Conservation (phyloP, 2,113 vertebrate genomes). For the Pelmatolapia mariae region DNA sequence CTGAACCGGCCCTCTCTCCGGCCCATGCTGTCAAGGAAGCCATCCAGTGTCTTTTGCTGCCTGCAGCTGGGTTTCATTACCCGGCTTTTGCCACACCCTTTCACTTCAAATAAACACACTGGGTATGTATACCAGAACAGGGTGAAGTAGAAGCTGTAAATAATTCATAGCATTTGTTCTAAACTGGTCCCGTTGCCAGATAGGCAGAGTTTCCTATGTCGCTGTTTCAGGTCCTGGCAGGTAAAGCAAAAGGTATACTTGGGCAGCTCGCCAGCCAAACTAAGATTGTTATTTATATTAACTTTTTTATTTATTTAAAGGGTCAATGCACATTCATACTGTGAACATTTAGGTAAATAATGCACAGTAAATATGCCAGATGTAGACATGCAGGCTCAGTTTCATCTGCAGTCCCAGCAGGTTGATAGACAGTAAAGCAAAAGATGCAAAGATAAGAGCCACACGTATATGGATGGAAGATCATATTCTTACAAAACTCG, state of each 20-base stretch:
- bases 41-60: slow-evolving; percentile 26
- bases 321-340: background rate
- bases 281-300: background rate
- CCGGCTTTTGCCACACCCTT: slow-evolving; percentile 45
- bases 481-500: background rate
- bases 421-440: background rate
- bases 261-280: background rate
- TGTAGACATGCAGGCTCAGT: background rate
- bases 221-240: background rate
- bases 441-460: background rate
- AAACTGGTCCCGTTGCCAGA: background rate
- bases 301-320: background rate
- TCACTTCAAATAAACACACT: slow-evolving; percentile 50
- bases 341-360: background rate
- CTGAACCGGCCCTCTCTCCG: background rate
- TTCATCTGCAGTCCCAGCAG: background rate
- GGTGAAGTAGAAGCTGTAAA: slow-evolving; percentile 36
- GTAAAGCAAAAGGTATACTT: background rate
- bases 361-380: background rate
- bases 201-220: background rate
- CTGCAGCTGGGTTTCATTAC: slow-evolving; percentile 59
- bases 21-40: slow-evolving; percentile 23
- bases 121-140: slow-evolving; percentile 7
- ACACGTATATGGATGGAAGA: background rate
- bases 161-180: slow-evolving; percentile 30